These are phyloP conservation scores for Galagoides demidoff DNA, from an alignment of 2,797 vertebrate species.

Conservation along the genomic window DNA sequence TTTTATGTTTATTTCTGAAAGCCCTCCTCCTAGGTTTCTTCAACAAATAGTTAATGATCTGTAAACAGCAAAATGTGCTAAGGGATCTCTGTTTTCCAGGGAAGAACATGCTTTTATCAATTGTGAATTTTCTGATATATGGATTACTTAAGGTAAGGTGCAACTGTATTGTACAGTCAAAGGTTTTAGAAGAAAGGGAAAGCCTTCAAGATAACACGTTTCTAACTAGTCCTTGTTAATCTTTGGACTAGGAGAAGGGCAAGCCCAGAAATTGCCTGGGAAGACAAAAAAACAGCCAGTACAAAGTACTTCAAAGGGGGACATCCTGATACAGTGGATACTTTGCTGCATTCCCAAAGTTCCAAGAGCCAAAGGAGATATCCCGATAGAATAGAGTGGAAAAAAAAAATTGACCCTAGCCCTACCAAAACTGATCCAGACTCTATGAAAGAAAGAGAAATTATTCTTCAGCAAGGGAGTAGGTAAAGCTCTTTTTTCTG, in stretches of 20 bases:
- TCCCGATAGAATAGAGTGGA: conserved; percentile 16
- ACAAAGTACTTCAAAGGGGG: conserved; percentile 39
- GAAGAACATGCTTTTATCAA: conserved; percentile 54
- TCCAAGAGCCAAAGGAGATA: conserved; percentile 17
- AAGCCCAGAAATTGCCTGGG: not conserved
- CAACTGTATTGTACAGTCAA: conserved; percentile 10
- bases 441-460: conserved; percentile 43
- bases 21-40: conserved; percentile 56
- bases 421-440: conserved; percentile 22
- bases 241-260: conserved; percentile 39
- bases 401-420: conserved; percentile 13
- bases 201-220: conserved; percentile 25
- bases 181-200: conserved; percentile 58
- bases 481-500: not conserved
- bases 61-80: conserved; percentile 55
- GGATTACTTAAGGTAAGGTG: conserved; percentile 20
- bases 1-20: conserved; percentile 69
- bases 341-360: not conserved
- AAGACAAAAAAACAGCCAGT: conserved; percentile 31
- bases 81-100: conserved; percentile 37
- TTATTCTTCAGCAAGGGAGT: not conserved
- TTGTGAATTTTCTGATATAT: conserved; percentile 60
- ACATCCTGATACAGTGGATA: conserved; percentile 20
- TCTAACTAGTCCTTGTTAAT: conserved; percentile 56
- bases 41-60: conserved; percentile 67